Conservation (phyloP, 2,888 invertebrate species). For the Spatulosminthurus flaviceps region DNA sequence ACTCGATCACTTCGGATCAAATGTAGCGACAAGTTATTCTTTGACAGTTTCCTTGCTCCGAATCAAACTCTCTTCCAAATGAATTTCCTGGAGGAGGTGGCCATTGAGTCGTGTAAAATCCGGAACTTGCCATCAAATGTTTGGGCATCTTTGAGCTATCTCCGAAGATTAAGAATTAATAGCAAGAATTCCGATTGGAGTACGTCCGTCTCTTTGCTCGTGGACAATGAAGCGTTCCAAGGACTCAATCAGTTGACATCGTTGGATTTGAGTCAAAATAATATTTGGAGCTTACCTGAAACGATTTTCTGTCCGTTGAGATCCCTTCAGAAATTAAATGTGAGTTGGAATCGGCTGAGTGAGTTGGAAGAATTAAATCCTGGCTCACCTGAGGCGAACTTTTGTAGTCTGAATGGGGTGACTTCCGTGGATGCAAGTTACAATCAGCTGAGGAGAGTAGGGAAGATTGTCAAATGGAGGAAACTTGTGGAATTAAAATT, state of each 20-base stretch:
- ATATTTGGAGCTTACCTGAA: conserved; percentile 87
- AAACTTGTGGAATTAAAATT: conserved; percentile 80
- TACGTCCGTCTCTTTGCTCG: conserved; percentile 79
- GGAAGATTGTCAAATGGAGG: conserved; percentile 75
- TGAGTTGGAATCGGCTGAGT: conserved; percentile 83
- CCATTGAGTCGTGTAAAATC: conserved; percentile 65
- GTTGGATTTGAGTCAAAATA: conserved; percentile 85
- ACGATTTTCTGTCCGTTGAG: conserved; percentile 84
- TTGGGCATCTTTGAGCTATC: conserved; percentile 81
- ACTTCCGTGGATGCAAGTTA: conserved; percentile 78
- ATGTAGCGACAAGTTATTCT: conserved; percentile 80
- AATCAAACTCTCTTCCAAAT: conserved; percentile 67
- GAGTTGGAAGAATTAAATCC: conserved; percentile 72
- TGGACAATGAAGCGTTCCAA: conserved; percentile 77
- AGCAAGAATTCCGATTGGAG: conserved; percentile 86
- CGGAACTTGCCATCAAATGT: conserved; percentile 72
- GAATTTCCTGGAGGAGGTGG: conserved; percentile 64
- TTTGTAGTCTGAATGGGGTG: conserved; percentile 66
- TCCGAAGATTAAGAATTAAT: conserved; percentile 83
- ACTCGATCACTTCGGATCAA: conserved; percentile 72
- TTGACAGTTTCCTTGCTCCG: conserved; percentile 79
- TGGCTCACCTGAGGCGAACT: conserved; percentile 43
- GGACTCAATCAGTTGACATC: conserved; percentile 79
- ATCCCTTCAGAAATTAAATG: conserved; percentile 81
- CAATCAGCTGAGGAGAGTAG: conserved; percentile 77